Evolutionary conservation across 2,797 vertebrate species (phyloP).

Genomic region (Galago senegalensis): DNA sequence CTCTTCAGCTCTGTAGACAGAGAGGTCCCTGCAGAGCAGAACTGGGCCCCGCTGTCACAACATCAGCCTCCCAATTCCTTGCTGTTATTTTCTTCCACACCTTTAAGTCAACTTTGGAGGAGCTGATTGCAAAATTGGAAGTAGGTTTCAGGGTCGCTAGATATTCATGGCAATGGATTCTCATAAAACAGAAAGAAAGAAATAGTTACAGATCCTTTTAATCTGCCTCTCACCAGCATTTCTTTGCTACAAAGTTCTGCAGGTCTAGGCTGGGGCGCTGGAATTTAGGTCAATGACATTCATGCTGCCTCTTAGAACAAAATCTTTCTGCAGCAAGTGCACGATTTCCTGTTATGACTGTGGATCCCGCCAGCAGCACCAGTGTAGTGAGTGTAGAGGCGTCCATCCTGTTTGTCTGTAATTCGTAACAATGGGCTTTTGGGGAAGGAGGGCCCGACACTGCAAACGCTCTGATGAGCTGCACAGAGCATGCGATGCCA

Average conservation of each 20-base stretch:
- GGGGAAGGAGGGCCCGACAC: conserved; percentile 59
- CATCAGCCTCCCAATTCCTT: background rate
- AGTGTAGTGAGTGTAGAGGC: background rate
- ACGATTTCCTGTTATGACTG: conserved; percentile 89
- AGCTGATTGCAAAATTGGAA: conserved; percentile 81
- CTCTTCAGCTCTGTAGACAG: background rate
- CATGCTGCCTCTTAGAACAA: conserved; percentile 85
- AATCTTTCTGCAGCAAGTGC: conserved; percentile 86
- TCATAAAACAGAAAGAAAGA: conserved; percentile 61
- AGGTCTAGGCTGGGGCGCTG: conserved; percentile 81
- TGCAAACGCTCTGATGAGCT: background rate
- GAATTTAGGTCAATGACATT: conserved; percentile 91
- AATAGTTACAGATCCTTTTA: conserved; percentile 80
- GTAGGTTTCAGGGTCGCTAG: conserved; percentile 83
- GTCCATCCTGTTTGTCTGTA: conserved; percentile 76
- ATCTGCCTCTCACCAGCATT: conserved; percentile 79
- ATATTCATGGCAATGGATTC: conserved; percentile 78
- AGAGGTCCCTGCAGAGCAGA: background rate
- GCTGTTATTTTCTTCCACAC: rapidly evolving
- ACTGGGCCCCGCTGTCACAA: rapidly evolving
- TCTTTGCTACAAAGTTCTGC: conserved; percentile 86
- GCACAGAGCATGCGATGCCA: background rate
- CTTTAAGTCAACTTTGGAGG: background rate
- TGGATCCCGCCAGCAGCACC: conserved; percentile 71
- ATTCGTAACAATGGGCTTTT: conserved; percentile 78